Evolutionary conservation across 2,888 invertebrate species (phyloP).

Genomic region (Caradrina kadenii): DNA sequence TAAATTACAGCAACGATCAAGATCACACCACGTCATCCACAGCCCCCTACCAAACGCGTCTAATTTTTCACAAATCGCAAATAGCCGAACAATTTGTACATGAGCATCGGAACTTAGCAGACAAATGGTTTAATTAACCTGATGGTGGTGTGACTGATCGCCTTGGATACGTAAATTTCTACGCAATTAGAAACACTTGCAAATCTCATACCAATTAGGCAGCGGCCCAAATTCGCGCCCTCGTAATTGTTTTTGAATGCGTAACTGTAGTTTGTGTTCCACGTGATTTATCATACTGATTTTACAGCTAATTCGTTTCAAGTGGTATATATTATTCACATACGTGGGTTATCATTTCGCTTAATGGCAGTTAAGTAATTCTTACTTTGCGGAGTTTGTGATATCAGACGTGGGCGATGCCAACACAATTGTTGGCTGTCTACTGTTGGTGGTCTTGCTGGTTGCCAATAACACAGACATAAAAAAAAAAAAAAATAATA

Average conservation of each 20-base stretch:
- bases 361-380: neutral
- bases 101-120: slow-evolving; percentile 80
- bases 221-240: slow-evolving; percentile 88
- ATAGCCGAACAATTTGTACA: slow-evolving; percentile 71
- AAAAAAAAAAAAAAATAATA: no score
- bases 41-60: slow-evolving; percentile 58
- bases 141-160: slow-evolving; percentile 88
- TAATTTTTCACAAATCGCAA: slow-evolving; percentile 69
- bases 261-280: slow-evolving; percentile 82
- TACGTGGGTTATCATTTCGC: neutral
- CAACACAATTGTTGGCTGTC: no score
- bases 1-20: slow-evolving; percentile 48
- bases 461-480: no score
- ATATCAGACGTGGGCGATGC: neutral
- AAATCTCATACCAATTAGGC: slow-evolving; percentile 91
- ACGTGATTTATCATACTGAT: slow-evolving; percentile 85
- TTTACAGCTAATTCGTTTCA: slow-evolving; percentile 63
- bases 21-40: slow-evolving; percentile 19
- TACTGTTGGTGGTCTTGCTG: no score
- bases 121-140: slow-evolving; percentile 90
- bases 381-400: neutral
- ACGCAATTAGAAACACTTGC: slow-evolving; percentile 89
- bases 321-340: slow-evolving; percentile 45
- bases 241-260: slow-evolving; percentile 89
- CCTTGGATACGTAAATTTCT: slow-evolving; percentile 86